Conservation (phyloP, 1,140 invertebrate genomes). For the Drosophila orosa region DNA sequence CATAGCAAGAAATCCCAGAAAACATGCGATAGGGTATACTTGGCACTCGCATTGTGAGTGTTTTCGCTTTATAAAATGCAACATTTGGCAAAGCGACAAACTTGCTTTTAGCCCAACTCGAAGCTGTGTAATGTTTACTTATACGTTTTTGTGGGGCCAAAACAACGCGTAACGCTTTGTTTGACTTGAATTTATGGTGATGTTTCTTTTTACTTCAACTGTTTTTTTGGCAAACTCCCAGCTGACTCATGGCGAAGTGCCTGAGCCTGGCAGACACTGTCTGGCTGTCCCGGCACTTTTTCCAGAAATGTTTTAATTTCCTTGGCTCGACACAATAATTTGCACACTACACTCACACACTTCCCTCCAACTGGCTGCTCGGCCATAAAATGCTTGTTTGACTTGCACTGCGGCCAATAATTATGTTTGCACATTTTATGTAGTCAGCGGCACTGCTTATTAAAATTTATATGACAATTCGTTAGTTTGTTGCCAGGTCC, state of each 20-base stretch:
- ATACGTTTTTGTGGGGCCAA: constrained; percentile 28
- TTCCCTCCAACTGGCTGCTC: constrained; percentile 22
- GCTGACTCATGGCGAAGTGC: constrained; percentile 55
- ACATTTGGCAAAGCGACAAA: constrained; percentile 79
- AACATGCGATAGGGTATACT: background rate
- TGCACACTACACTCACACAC: constrained; percentile 50
- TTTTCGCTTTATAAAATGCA: constrained; percentile 75
- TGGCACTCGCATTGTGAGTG: constrained; percentile 57
- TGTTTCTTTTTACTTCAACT: constrained; percentile 57
- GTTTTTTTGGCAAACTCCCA: constrained; percentile 40
- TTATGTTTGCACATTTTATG: constrained; percentile 56
- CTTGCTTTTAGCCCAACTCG: constrained; percentile 69
- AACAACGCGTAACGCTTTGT: constrained; percentile 74
- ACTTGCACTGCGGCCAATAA: constrained; percentile 60
- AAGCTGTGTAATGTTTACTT: constrained; percentile 25
- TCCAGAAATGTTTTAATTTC: constrained; percentile 74
- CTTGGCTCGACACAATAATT: constrained; percentile 58
- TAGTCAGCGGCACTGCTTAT: constrained; percentile 53
- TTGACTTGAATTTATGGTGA: constrained; percentile 82
- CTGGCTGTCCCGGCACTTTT: constrained; percentile 50
- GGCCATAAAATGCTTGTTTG: constrained; percentile 59
- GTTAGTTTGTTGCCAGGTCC: constrained; percentile 47
- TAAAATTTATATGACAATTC: constrained; percentile 68
- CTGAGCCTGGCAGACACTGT: constrained; percentile 45
- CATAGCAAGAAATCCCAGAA: background rate